Evolutionary conservation across 2,113 vertebrate genomes (phyloP).

Genomic region (Trematomus loennbergii): DNA sequence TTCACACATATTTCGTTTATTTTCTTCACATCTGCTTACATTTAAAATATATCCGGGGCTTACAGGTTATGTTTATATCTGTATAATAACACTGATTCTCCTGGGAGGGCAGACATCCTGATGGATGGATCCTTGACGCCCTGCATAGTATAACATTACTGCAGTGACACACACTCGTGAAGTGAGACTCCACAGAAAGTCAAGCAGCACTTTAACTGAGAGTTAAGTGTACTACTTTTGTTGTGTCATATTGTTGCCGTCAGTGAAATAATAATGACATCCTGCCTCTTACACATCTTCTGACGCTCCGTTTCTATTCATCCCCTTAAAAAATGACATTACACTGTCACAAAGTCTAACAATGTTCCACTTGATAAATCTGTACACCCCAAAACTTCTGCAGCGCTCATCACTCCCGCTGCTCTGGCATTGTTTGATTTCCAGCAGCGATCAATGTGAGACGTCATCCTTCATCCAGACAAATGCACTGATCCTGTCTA

Average conservation of each 20-base stretch:
- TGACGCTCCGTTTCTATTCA: constrained; percentile 7
- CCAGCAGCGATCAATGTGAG: constrained; percentile 22
- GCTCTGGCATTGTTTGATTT: constrained; percentile 43
- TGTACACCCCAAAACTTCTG: constrained; percentile 7
- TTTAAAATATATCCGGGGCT: too few relatives aligned
- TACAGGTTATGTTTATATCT: too few relatives aligned
- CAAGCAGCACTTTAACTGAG: constrained; percentile 42
- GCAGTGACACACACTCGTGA: not conserved
- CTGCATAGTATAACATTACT: not conserved
- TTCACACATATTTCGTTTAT: too few relatives aligned
- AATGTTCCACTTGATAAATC: constrained; percentile 24
- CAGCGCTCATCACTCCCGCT: constrained; percentile 14
- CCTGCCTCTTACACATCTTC: not conserved
- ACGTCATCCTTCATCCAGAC: constrained; percentile 37
- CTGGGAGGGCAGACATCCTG: too few relatives aligned
- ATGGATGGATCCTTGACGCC: too few relatives aligned
- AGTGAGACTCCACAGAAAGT: constrained; percentile 41
- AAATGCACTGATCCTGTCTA: constrained; percentile 29
- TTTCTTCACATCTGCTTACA: too few relatives aligned
- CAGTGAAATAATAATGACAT: not conserved
- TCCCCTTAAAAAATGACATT: constrained; percentile 5
- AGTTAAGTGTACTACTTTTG: constrained; percentile 17
- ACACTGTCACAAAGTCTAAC: constrained; percentile 3
- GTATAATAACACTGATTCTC: too few relatives aligned
- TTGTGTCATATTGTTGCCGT: constrained; percentile 7